Conservation (phyloP, 2,797 vertebrate genomes). For the Erethizon dorsatum region DNA sequence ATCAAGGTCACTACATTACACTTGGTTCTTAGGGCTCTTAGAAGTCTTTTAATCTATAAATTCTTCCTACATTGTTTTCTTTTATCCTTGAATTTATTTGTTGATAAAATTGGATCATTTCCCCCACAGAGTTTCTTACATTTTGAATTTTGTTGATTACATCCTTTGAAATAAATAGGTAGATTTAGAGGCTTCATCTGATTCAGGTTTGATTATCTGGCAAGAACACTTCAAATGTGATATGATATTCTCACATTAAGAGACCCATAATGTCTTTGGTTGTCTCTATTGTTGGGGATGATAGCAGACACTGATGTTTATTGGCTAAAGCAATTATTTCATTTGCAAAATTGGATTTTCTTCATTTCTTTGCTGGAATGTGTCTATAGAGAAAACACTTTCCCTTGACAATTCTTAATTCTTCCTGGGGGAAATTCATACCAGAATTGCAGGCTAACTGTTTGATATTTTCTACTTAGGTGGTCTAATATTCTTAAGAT, state of each 20-base stretch:
- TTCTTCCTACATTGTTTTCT: not conserved
- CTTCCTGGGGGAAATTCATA: not conserved
- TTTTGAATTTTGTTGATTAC: slow-evolving; percentile 66
- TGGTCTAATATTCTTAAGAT: slow-evolving; percentile 1
- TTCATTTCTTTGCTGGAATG: slow-evolving; percentile 57
- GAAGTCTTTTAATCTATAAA: slow-evolving; percentile 54
- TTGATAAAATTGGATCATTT: slow-evolving; percentile 63
- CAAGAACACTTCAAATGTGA: slow-evolving; percentile 16
- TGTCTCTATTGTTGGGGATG: not conserved
- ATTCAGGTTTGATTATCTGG: slow-evolving; percentile 71
- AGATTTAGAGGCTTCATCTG: slow-evolving; percentile 47
- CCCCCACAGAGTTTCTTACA: slow-evolving; percentile 16
- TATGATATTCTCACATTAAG: not conserved
- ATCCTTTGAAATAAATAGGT: slow-evolving; percentile 32
- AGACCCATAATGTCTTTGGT: not conserved
- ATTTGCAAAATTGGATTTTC: not conserved
- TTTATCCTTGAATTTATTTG: slow-evolving; percentile 42
- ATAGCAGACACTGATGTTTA: slow-evolving; percentile 38
- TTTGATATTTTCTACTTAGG: slow-evolving; percentile 44
- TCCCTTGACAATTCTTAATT: slow-evolving; percentile 1
- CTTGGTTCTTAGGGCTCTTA: not conserved
- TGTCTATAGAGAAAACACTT: slow-evolving; percentile 3
- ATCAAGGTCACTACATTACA: not conserved
- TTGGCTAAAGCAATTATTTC: not conserved
- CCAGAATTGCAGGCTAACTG: slow-evolving; percentile 32